Conservation (phyloP, 1,140 invertebrate species). For the Papilio machaon region DNA sequence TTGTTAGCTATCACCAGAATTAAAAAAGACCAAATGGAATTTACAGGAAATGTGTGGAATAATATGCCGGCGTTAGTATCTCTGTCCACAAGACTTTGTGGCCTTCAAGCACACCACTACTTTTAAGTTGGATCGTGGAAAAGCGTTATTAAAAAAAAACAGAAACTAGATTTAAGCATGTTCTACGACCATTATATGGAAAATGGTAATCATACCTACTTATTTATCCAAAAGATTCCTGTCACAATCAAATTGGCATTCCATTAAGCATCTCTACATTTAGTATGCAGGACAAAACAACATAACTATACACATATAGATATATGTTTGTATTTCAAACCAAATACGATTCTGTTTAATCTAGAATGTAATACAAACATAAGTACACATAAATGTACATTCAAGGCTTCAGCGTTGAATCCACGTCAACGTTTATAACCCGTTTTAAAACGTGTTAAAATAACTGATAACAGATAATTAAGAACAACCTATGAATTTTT, state of each 20-base stretch:
- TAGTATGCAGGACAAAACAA: conserved; percentile 30
- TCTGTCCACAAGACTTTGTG: too few species aligned
- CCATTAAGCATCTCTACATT: background rate
- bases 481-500: background rate
- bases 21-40: too few species aligned
- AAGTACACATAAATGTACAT: background rate
- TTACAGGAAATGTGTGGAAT: too few species aligned
- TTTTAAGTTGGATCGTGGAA: too few species aligned
- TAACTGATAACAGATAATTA: background rate
- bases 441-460: conserved; percentile 5
- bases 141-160: too few species aligned
- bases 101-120: too few species aligned
- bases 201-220: background rate
- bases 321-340: background rate
- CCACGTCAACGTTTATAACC: conserved; percentile 3
- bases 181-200: background rate
- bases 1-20: too few species aligned
- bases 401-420: background rate
- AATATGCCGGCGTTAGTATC: too few species aligned
- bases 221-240: background rate
- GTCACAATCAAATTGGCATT: background rate
- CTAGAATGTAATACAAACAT: conserved; percentile 1
- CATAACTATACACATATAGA: conserved; percentile 19
- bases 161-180: background rate
- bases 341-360: conserved; percentile 14